A percentile compares a stretch with the other conserved stretches of the same genome.
Conservation (phyloP, 2,888 invertebrate species). For the Tiliacea citrago region DNA sequence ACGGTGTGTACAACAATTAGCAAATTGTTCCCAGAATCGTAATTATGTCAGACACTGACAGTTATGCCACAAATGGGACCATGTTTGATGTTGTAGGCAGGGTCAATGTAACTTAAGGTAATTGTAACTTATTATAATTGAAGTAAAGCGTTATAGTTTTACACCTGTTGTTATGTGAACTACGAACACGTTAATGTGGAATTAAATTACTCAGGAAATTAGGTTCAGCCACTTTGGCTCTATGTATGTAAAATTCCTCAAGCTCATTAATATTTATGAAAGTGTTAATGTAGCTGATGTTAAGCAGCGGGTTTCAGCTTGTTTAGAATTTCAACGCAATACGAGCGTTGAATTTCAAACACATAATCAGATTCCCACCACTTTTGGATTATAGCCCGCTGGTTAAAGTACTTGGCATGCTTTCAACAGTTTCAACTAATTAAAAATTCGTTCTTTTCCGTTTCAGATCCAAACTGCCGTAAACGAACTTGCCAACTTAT, state of each 20-base stretch:
- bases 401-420: constrained; percentile 33
- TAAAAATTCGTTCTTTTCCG: constrained; percentile 61
- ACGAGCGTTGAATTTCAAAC: constrained; percentile 35
- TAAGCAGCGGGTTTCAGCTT: constrained; percentile 19
- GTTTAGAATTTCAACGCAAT: constrained; percentile 33
- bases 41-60: constrained; percentile 21
- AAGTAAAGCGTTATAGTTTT: constrained; percentile 10
- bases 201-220: constrained; percentile 27
- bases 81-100: constrained; percentile 12
- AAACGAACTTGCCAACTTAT: constrained; percentile 28
- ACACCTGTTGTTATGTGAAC: constrained; percentile 16
- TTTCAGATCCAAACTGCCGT: constrained; percentile 73
- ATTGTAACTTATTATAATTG: constrained; percentile 24
- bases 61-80: constrained; percentile 12
- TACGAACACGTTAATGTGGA: constrained; percentile 7
- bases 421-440: constrained; percentile 51
- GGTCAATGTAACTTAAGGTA: constrained; percentile 22
- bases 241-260: constrained; percentile 21
- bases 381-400: constrained; percentile 20
- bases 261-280: constrained; percentile 36
- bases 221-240: constrained; percentile 10
- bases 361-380: constrained; percentile 38
- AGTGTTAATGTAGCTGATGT: constrained; percentile 12
- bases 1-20: constrained; percentile 27
- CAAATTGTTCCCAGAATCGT: constrained; percentile 42